These are phyloP conservation scores for Pheosia tremula DNA, from an alignment of 2,888 invertebrate genomes.

Conservation along the genomic window DNA sequence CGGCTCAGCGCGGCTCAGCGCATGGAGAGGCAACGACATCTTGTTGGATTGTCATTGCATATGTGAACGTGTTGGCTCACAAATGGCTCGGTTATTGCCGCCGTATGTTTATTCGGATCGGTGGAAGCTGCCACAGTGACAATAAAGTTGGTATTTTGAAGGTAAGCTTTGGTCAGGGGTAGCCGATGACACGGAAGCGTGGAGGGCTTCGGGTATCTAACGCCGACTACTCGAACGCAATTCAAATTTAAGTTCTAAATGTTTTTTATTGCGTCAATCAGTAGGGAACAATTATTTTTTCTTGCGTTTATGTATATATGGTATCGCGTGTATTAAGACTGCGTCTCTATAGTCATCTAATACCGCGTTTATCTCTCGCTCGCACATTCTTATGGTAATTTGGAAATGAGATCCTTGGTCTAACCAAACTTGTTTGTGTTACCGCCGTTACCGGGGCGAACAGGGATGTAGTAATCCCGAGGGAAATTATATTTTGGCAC, in stretches of 20 bases:
- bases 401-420: background rate
- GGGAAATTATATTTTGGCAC: background rate
- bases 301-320: no score
- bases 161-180: no score
- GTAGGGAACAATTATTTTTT: no score
- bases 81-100: background rate
- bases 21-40: background rate
- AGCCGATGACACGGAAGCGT: no score
- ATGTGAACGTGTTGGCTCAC: background rate
- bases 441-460: background rate
- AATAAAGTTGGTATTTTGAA: no score
- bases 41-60: background rate
- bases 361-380: background rate
- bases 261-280: background rate
- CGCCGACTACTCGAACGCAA: no score
- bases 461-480: background rate
- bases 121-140: background rate
- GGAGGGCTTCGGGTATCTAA: no score
- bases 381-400: background rate
- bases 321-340: no score
- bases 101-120: background rate
- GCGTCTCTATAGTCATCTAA: background rate
- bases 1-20: background rate
- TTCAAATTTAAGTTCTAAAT: no score
- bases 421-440: background rate